phyloP scores from a whole-genome alignment of 2,797 vertebrate species.

The Syngnathus acus region DNA sequence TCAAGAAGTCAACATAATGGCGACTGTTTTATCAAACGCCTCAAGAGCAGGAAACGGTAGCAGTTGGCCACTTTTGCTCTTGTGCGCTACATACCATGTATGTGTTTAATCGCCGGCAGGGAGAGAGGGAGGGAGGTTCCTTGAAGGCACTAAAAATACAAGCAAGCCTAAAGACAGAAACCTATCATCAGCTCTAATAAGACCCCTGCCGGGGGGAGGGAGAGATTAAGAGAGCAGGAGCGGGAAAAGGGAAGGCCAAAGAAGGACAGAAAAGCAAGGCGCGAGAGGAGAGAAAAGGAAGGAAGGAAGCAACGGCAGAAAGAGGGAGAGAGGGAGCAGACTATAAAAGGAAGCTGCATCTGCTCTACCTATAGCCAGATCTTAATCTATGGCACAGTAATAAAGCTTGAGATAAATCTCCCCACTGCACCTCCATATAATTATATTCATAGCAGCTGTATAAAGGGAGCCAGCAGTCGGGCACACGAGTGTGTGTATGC shows the following conservation, averaged over 20 bases:
- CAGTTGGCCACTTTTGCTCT: slow-evolving; percentile 15
- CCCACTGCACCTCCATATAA: slow-evolving; percentile 55
- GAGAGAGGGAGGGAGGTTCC: slow-evolving; percentile 32
- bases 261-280: slow-evolving; percentile 48
- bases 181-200: slow-evolving; percentile 61
- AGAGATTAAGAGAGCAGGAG: slow-evolving; percentile 12
- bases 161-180: slow-evolving; percentile 55
- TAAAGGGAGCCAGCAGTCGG: slow-evolving; percentile 34
- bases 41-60: slow-evolving; percentile 30
- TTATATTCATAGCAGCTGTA: slow-evolving; percentile 59
- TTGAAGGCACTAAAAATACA: slow-evolving; percentile 68
- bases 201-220: slow-evolving; percentile 49
- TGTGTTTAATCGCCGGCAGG: slow-evolving; percentile 22
- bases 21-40: slow-evolving; percentile 24
- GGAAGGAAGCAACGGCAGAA: slow-evolving; percentile 19
- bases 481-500: slow-evolving; percentile 25
- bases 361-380: slow-evolving; percentile 63
- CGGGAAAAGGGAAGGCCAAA: slow-evolving; percentile 15
- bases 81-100: slow-evolving; percentile 17
- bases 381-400: slow-evolving; percentile 61
- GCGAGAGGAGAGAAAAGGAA: slow-evolving; percentile 35
- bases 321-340: slow-evolving; percentile 13
- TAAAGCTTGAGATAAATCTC: slow-evolving; percentile 65
- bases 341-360: slow-evolving; percentile 50
- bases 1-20: slow-evolving; percentile 17